phyloP scores from a whole-genome alignment of 1,140 invertebrate species.

The Drosophila obscura region DNA sequence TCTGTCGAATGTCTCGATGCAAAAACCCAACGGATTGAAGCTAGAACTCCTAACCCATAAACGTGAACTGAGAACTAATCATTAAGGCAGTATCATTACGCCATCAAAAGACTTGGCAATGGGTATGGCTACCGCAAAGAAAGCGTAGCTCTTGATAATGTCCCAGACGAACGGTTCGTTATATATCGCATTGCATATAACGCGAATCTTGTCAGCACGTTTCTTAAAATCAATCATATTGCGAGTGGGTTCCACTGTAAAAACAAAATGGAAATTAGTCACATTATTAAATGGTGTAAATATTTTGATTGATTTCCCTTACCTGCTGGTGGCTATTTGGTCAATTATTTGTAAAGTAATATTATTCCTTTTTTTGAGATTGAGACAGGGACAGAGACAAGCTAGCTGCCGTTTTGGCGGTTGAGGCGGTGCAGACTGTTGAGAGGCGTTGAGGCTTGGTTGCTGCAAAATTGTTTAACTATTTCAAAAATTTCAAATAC shows the following conservation, averaged over 20 bases:
- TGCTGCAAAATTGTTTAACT: too few species aligned
- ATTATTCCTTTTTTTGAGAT: too few species aligned
- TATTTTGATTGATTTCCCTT: not conserved
- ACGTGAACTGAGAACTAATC: too few species aligned
- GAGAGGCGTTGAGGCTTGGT: too few species aligned
- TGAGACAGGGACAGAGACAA: too few species aligned
- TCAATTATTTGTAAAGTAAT: too few species aligned
- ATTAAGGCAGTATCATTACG: constrained; percentile 1
- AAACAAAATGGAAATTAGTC: not conserved
- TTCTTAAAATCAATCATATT: constrained; percentile 15
- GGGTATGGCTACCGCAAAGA: constrained; percentile 42
- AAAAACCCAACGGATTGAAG: too few species aligned
- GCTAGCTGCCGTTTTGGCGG: too few species aligned
- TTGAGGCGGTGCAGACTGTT: too few species aligned
- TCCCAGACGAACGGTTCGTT: constrained; percentile 46
- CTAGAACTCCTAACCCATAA: too few species aligned
- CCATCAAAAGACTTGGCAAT: constrained; percentile 21
- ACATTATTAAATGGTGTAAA: not conserved
- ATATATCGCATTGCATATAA: constrained; percentile 21
- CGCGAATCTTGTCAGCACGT: not conserved
- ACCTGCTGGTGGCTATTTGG: not conserved
- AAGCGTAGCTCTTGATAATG: constrained; percentile 45
- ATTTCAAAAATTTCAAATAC: too few species aligned
- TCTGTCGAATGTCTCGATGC: too few species aligned
- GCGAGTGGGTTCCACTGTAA: not conserved